Conservation (phyloP, 2,113 vertebrate species). For the Microtus oregoni region DNA sequence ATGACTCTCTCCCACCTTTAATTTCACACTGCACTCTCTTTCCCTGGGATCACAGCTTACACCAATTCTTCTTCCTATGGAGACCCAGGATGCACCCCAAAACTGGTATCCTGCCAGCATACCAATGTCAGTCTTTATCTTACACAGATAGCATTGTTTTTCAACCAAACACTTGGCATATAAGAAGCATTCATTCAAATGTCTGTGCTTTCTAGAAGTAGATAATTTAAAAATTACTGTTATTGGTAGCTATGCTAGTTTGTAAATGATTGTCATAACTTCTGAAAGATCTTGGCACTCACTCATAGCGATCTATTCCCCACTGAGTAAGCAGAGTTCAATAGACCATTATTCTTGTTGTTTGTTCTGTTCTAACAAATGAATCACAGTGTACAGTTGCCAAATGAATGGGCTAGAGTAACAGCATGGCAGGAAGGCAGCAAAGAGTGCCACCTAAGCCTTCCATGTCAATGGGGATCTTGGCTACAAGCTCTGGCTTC, state of each 20-base stretch:
- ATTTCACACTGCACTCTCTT: background rate
- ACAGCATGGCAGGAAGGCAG: slow-evolving; percentile 31
- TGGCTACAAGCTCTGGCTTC: background rate
- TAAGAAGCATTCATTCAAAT: background rate
- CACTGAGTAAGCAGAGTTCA: slow-evolving; percentile 11
- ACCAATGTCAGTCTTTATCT: background rate
- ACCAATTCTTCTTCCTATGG: background rate
- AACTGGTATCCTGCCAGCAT: background rate
- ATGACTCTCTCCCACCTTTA: background rate
- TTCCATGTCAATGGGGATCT: background rate
- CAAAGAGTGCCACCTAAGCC: background rate
- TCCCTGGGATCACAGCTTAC: background rate
- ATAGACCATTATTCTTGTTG: slow-evolving; percentile 59
- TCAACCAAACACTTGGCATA: slow-evolving; percentile 30
- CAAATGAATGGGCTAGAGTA: slow-evolving; percentile 49
- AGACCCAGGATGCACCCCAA: background rate
- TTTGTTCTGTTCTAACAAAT: slow-evolving; percentile 63
- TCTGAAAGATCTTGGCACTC: slow-evolving; percentile 13
- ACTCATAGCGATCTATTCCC: slow-evolving; percentile 36
- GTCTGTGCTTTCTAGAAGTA: slow-evolving; percentile 22
- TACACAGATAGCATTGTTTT: background rate
- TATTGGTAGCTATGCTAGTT: background rate
- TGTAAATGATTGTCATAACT: slow-evolving; percentile 38
- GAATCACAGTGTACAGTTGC: slow-evolving; percentile 60
- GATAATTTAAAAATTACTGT: slow-evolving; percentile 56